Percentiles rank a stretch among this genome's conserved stretches.
Evolutionary conservation across 2,113 vertebrate genomes (phyloP).

Genomic region (Urocynchramus pylzowi): DNA sequence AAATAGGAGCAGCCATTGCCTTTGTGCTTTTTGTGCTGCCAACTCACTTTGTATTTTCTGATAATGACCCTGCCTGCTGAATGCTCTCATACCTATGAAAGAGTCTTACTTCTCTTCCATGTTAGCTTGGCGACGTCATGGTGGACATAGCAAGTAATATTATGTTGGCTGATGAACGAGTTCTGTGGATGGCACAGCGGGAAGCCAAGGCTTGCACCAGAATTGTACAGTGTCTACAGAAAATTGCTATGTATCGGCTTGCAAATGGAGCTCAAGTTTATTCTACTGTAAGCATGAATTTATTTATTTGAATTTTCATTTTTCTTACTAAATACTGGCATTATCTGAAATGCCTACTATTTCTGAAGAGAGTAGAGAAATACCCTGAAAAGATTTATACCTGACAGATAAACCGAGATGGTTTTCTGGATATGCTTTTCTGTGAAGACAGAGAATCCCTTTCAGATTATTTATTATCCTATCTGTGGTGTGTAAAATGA

Average conservation of each 20-base stretch:
- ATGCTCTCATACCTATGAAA: not conserved
- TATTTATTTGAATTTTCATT: not conserved
- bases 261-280: conserved; percentile 86
- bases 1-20: not conserved
- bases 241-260: conserved; percentile 82
- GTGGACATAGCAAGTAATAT: conserved; percentile 95
- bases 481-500: not conserved
- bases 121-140: conserved; percentile 92
- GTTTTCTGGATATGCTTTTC: not conserved
- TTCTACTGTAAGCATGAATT: conserved; percentile 78
- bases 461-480: not conserved
- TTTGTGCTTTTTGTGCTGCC: not conserved
- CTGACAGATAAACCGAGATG: not conserved
- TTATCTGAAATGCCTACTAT: not conserved
- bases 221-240: conserved; percentile 88
- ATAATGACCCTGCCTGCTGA: not conserved
- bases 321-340: not conserved
- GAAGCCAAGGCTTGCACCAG: conserved; percentile 90
- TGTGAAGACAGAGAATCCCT: not conserved
- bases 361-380: not conserved
- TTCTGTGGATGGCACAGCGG: conserved; percentile 91
- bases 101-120: not conserved
- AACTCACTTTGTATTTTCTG: not conserved
- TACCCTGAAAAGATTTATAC: not conserved
- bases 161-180: conserved; percentile 92